Base-by-base conservation (phyloP, 1,140 invertebrate genomes). In the Aphaenogaster ashmeadi region DNA sequence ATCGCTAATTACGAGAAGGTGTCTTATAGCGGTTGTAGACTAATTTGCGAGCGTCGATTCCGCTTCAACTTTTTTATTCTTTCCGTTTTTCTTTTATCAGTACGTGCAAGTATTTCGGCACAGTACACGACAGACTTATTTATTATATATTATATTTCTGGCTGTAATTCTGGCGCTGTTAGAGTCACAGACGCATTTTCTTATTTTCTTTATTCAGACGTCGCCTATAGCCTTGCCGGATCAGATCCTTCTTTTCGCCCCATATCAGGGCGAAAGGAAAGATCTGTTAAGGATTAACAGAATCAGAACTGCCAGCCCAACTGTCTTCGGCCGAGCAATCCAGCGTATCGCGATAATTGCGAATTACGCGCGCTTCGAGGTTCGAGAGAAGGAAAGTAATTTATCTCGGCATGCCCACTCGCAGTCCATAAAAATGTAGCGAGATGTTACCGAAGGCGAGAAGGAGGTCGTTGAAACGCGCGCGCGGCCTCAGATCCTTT, bases 391-490 rank as follows among this genome's bases (percentile, higher is more conserved):
- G 80, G 67, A 83, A 83, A 83, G 80, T 83, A 83, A 83, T 83
- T 83, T 83, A 83, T 86, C 83, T 86, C 83, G 83, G 74, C 83
- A 47, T 75, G 83, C 83, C 58, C 83, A 78, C 81, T 74, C 83
- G 74, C 83, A 64, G 74, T 86, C 83, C 83, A 78, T 86, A 72
- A 80, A 86, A 77, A 89, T 79, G 44, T 72, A 74, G 38, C 54
- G 86, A 54, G 58, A 89, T 64, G 86, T 89, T 85, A 75, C 58
- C 86, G 87, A 71, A 47, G 64, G 75, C 56, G 64, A 38, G 38
- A 72, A 66, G 80, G 66, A 80, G 89, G 72, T 78, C 79, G 86
- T 85, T 87, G 86, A 90, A 90, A 90, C 87, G 89, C 66, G 74
- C 41, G 72, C 58, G 50, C 71, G 69, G 81, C 60, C 33, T 66